A percentile compares a stretch with the other conserved stretches of the same genome.
phyloP scores from a whole-genome alignment of 2,113 vertebrate genomes.

The Nycticryphes semicollaris region DNA sequence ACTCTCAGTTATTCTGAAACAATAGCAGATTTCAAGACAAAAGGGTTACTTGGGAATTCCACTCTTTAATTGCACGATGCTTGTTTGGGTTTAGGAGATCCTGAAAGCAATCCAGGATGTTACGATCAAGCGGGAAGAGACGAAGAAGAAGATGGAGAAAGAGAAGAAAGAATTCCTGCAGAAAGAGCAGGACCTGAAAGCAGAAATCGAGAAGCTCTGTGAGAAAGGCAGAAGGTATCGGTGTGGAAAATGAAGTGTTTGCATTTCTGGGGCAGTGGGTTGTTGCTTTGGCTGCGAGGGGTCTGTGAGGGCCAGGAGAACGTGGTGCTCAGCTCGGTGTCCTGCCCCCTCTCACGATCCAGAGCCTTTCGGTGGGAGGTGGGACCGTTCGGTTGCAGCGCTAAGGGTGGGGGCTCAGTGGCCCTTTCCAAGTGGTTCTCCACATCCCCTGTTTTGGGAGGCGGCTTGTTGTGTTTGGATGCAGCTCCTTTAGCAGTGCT shows the following conservation, averaged over 20 bases:
- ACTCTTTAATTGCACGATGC: neutral
- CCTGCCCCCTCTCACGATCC: neutral
- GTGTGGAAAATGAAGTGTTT: fast-evolving
- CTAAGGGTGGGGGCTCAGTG: neutral
- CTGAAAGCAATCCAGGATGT: conserved; percentile 78
- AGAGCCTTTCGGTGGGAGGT: neutral
- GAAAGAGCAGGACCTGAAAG: conserved; percentile 83
- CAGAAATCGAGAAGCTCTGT: conserved; percentile 81
- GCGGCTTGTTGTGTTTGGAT: fast-evolving
- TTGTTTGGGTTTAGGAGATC: conserved; percentile 61
- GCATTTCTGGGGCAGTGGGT: neutral
- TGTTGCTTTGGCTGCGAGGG: neutral
- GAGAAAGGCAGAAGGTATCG: conserved; percentile 80
- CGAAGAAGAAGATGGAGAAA: conserved; percentile 84
- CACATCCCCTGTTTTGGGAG: fast-evolving
- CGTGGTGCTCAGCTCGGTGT: fast-evolving
- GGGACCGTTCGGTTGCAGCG: neutral
- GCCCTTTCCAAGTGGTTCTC: neutral
- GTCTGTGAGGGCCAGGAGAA: fast-evolving
- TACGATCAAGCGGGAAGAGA: conserved; percentile 80
- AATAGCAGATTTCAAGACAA: fast-evolving
- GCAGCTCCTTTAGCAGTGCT: neutral
- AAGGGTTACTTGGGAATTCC: fast-evolving
- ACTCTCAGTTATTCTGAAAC: neutral
- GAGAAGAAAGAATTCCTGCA: conserved; percentile 84